Evolutionary conservation across 2,797 vertebrate species (phyloP).

Genomic region (Eidolon dupreanum): DNA sequence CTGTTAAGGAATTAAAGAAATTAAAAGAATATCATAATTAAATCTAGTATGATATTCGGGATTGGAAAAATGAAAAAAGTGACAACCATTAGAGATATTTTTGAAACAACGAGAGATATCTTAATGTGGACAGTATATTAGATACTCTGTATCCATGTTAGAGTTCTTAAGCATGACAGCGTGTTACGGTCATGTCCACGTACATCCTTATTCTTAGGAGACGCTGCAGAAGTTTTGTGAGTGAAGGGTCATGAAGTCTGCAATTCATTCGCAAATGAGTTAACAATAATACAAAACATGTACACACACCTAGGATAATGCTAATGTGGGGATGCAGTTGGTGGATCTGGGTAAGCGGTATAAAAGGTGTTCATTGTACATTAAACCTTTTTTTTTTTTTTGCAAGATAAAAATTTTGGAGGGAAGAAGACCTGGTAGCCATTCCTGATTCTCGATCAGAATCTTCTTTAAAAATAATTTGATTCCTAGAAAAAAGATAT

Average conservation of each 20-base stretch:
- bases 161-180: neutral
- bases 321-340: neutral
- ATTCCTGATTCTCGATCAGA: neutral
- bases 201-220: neutral
- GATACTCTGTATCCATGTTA: neutral
- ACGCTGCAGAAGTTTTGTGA: neutral
- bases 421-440: neutral
- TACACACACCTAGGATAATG: neutral
- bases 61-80: neutral
- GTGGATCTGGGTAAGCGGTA: neutral
- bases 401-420: neutral
- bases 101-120: neutral
- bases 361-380: neutral
- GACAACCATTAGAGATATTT: neutral
- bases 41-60: neutral
- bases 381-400: neutral
- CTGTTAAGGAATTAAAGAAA: neutral
- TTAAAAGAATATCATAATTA: neutral
- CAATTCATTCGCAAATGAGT: neutral
- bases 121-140: neutral
- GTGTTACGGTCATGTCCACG: neutral
- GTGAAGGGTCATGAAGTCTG: neutral
- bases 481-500: neutral
- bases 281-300: neutral
- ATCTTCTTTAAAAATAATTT: neutral